Percentiles rank a stretch among this genome's conserved stretches.
These are phyloP conservation scores for Cephus spinipes DNA, from an alignment of 2,888 invertebrate species.

Conservation along the genomic window DNA sequence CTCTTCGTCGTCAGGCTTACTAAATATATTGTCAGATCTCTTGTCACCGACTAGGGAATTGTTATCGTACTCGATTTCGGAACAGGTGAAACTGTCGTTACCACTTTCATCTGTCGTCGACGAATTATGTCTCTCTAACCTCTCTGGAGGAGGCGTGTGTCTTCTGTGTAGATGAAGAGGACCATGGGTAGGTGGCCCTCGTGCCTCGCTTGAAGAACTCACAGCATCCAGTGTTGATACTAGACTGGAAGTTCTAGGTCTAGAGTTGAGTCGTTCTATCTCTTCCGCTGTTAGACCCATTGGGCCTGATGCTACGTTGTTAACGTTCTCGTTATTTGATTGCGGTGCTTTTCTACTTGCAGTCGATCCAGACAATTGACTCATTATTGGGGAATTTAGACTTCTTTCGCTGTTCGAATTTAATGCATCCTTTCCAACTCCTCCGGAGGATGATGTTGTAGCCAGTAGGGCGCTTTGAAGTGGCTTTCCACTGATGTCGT, in stretches of 20 bases:
- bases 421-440: slow-evolving; percentile 88
- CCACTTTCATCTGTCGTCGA: slow-evolving; percentile 93
- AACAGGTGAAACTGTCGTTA: slow-evolving; percentile 97
- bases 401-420: slow-evolving; percentile 93
- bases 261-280: slow-evolving; percentile 88
- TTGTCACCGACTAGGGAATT: slow-evolving; percentile 87
- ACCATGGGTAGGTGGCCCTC: slow-evolving; percentile 75
- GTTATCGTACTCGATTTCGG: slow-evolving; percentile 97
- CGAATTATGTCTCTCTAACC: slow-evolving; percentile 79
- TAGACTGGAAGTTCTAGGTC: slow-evolving; percentile 89
- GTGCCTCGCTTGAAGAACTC: slow-evolving; percentile 89
- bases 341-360: slow-evolving; percentile 82
- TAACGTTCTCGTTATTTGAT: slow-evolving; percentile 73
- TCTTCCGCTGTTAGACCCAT: slow-evolving; percentile 94
- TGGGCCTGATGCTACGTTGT: slow-evolving; percentile 75
- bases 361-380: slow-evolving; percentile 86
- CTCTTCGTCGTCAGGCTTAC: slow-evolving; percentile 71
- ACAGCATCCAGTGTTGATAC: slow-evolving; percentile 94
- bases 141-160: slow-evolving; percentile 79
- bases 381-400: slow-evolving; percentile 92
- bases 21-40: slow-evolving; percentile 73
- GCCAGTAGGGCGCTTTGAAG: slow-evolving; percentile 89
- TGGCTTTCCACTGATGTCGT: slow-evolving; percentile 94
- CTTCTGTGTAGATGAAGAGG: slow-evolving; percentile 76
- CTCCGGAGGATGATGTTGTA: slow-evolving; percentile 89